Base-by-base conservation (phyloP, 2,113 vertebrate species). In the Istiophorus platypterus region DNA sequence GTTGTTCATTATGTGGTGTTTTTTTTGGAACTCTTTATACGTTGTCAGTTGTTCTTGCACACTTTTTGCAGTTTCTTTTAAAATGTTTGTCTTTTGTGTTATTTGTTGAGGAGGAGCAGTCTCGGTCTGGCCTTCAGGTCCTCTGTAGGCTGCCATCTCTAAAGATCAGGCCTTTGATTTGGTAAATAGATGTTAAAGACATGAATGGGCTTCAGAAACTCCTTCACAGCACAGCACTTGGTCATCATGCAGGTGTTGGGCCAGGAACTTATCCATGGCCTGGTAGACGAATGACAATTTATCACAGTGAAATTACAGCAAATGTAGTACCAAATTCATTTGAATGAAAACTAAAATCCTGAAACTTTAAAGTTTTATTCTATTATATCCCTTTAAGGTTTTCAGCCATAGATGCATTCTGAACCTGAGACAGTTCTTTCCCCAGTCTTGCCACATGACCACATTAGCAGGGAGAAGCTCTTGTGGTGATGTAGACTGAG, bases 401-500 rank as follows among this genome's bases (percentile, higher is more conserved):
- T 11, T 29, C 54, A 59, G 18, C 41, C 64, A 14, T 31, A 56
- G 0, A 47, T 41, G 11, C 27, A 27, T 58, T 72, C 18, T 39
- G 56, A 67, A 26, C 20, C 12, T 27, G 9, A 66, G 20, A 64
- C 39, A 66, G 72, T 84, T 82, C 62, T 73, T 65, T 65, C 29
- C 42, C 29, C 17, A 4, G 56, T 34, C 17, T 65, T 45, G 12
- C 66, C 39, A 65, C 45, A 24, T 18, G 29, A 34, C 59, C 17
- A n/a, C 37, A 29, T 10, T 22, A 67, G 31, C 51, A 54, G 34
- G 15, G 20, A 61, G 41, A 74, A 29, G 52, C 42, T 71, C 54
- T 67, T 2, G 29, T 27, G 34, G 61, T 72, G 81, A 78, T 58
- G 10, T n/a, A 24, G 29, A 62, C 65, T 72, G 71, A 85, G 73